Conservation (phyloP, 2,888 invertebrate genomes). For the Lypha dubia region DNA sequence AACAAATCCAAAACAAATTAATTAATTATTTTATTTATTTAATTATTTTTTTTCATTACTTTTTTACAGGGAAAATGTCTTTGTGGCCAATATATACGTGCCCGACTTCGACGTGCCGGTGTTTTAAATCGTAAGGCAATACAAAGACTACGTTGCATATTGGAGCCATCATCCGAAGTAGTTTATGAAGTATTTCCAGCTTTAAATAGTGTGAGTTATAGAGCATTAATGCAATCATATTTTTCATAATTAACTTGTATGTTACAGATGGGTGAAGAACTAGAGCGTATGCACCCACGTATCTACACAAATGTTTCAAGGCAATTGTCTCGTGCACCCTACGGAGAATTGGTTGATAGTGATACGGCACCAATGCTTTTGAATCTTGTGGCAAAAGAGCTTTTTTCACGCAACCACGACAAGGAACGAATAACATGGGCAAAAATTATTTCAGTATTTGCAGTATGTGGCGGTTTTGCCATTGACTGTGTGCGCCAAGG, state of each 20-base stretch:
- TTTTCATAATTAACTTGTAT: neutral
- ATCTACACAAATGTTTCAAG: constrained; percentile 89
- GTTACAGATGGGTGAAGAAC: constrained; percentile 86
- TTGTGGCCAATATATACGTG: constrained; percentile 90
- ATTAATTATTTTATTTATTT: too few relatives aligned
- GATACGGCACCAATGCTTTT: constrained; percentile 85
- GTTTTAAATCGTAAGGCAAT: constrained; percentile 90
- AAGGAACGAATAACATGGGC: constrained; percentile 87
- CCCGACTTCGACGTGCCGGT: constrained; percentile 89
- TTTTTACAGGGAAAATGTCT: constrained; percentile 86
- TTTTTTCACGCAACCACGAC: constrained; percentile 85
- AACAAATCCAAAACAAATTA: too few relatives aligned
- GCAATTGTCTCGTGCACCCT: constrained; percentile 88
- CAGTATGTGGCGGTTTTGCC: constrained; percentile 92
- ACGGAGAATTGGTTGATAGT: constrained; percentile 85
- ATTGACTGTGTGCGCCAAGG: constrained; percentile 91
- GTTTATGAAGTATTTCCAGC: constrained; percentile 87
- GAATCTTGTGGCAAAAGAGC: constrained; percentile 88
- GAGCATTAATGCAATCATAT: neutral
- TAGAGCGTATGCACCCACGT: constrained; percentile 91
- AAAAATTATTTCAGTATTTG: constrained; percentile 91
- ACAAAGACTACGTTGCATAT: constrained; percentile 86
- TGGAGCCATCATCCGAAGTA: constrained; percentile 84
- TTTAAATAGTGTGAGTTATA: constrained; percentile 84
- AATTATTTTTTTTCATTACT: neutral